A percentile compares a stretch with the other conserved stretches of the same genome.
phyloP scores from a whole-genome alignment of 2,888 invertebrate species.

The Argyresthia goedartella region DNA sequence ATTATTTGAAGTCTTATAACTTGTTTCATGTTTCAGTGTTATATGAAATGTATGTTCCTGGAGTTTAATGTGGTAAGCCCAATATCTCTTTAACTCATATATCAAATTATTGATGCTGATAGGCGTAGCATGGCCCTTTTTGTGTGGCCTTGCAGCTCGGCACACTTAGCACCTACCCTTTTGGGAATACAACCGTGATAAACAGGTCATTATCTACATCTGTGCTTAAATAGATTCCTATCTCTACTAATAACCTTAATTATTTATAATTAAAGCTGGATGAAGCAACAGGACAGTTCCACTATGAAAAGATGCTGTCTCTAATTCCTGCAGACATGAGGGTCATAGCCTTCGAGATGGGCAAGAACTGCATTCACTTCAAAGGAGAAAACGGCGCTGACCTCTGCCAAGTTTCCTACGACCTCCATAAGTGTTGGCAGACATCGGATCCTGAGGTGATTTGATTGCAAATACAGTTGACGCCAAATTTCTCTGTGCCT shows the following conservation, averaged over 20 bases:
- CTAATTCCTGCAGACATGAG: conserved; percentile 23
- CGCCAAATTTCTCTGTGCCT: too few species aligned
- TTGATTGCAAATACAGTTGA: background rate
- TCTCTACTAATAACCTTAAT: too few species aligned
- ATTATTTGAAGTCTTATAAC: background rate
- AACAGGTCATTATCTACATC: too few species aligned
- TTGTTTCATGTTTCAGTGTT: conserved; percentile 19
- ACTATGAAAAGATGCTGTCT: conserved; percentile 23
- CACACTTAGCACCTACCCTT: too few species aligned
- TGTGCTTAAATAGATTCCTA: too few species aligned
- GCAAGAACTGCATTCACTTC: conserved; percentile 23
- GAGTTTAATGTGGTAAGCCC: conserved; percentile 22
- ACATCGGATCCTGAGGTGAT: conserved; percentile 21
- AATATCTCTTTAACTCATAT: too few species aligned
- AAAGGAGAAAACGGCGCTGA: conserved; percentile 22
- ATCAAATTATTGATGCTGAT: too few species aligned
- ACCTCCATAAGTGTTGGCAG: conserved; percentile 25
- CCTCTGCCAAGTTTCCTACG: conserved; percentile 23
- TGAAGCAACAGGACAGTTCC: conserved; percentile 18
- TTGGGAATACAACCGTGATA: too few species aligned
- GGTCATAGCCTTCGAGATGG: conserved; percentile 22
- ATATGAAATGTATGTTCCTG: conserved; percentile 26
- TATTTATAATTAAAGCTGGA: conserved; percentile 16
- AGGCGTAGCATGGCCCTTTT: too few species aligned
- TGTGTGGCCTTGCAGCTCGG: too few species aligned